Conservation (phyloP, 1,140 invertebrate genomes). For the Plodia interpunctella region DNA sequence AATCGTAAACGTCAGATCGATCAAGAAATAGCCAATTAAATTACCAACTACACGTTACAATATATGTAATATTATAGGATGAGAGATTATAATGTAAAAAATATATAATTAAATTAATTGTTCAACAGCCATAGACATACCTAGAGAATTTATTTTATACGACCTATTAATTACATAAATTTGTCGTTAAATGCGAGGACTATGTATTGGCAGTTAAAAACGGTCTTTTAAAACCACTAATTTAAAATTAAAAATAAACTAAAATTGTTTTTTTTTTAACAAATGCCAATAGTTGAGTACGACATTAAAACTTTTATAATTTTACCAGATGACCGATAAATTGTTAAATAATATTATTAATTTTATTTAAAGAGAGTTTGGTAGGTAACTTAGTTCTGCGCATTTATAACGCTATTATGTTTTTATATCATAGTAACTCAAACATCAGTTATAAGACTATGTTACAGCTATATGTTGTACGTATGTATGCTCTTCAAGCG, state of each 20-base stretch:
- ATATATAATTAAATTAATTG: constrained; percentile 4
- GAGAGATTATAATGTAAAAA: neutral
- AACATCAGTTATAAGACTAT: too few relatives aligned
- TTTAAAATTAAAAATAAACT: neutral
- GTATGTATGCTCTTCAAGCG: too few relatives aligned
- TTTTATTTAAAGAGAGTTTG: neutral
- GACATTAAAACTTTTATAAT: constrained; percentile 33
- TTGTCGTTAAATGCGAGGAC: constrained; percentile 62
- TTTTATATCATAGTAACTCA: too few relatives aligned
- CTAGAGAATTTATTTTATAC: constrained; percentile 1
- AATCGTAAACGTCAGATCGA: too few relatives aligned
- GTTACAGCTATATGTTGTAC: too few relatives aligned
- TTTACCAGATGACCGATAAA: neutral
- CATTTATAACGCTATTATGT: neutral
- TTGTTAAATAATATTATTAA: constrained; percentile 2
- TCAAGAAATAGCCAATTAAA: too few relatives aligned
- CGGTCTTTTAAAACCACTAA: neutral
- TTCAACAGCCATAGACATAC: constrained; percentile 6
- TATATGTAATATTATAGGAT: neutral
- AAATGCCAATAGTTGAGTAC: constrained; percentile 70
- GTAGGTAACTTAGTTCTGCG: neutral
- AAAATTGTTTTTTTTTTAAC: constrained; percentile 10
- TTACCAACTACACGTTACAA: neutral
- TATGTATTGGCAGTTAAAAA: constrained; percentile 55
- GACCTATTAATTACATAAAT: constrained; percentile 27